Conservation (phyloP, 2,888 invertebrate genomes). For the Pristionchus mayeri region DNA sequence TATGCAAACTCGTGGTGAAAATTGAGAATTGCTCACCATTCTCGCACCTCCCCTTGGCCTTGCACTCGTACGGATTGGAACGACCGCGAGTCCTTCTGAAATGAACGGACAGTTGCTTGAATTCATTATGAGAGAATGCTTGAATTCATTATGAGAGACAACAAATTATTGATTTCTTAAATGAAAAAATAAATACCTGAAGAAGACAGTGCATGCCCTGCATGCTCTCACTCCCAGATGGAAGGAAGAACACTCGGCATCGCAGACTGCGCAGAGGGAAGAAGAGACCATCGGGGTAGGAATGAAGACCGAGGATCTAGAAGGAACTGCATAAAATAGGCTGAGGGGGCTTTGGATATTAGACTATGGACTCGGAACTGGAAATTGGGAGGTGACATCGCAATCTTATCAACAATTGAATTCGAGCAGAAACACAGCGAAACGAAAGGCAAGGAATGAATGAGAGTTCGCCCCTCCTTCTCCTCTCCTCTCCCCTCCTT, state of each 20-base stretch:
- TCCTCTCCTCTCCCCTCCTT: neutral
- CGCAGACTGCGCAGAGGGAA: neutral
- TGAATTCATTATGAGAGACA: too few relatives aligned
- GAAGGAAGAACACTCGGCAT: neutral
- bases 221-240: conserved; percentile 11
- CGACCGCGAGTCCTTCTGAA: conserved; percentile 14
- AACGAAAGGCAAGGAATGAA: neutral
- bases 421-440: too few relatives aligned
- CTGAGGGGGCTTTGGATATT: too few relatives aligned
- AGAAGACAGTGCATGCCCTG: conserved; percentile 1
- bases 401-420: too few relatives aligned
- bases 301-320: too few relatives aligned
- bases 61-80: conserved; percentile 21
- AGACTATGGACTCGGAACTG: neutral
- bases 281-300: neutral
- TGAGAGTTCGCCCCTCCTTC: conserved; percentile 5
- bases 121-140: too few relatives aligned
- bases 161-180: too few relatives aligned
- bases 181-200: neutral
- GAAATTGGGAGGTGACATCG: neutral
- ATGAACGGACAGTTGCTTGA: neutral
- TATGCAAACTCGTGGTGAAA: neutral
- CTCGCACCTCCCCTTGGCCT: neutral
- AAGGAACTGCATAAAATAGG: too few relatives aligned
- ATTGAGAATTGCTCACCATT: too few relatives aligned